These are phyloP conservation scores for Zootoca vivipara DNA, from an alignment of 2,113 vertebrate genomes.

Conservation along the genomic window DNA sequence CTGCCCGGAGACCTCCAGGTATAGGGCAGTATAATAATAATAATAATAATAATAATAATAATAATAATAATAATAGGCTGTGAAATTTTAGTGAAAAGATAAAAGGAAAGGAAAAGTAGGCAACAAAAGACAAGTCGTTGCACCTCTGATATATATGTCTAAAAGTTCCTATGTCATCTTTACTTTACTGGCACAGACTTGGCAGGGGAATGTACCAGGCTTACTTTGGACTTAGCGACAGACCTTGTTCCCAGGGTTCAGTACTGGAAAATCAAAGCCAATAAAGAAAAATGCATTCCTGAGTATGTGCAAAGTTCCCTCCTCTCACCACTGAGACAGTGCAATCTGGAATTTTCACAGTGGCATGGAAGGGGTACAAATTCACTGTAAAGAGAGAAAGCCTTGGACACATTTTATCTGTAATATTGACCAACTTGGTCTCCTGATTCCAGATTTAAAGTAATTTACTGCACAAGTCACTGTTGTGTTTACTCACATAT, in stretches of 20 bases:
- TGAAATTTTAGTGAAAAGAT: too few species aligned
- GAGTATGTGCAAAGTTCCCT: background rate
- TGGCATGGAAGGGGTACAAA: conserved; percentile 26
- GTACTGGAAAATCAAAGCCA: background rate
- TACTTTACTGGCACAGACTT: too few species aligned
- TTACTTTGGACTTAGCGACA: background rate
- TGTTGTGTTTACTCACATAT: conserved; percentile 53
- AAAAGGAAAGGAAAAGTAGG: background rate
- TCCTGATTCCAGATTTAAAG: conserved; percentile 46
- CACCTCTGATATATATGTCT: background rate
- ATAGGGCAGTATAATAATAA: too few species aligned
- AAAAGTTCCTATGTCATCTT: background rate
- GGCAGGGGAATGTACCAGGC: background rate
- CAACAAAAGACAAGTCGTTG: background rate
- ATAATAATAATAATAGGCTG: too few species aligned
- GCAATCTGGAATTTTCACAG: background rate
- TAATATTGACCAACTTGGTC: conserved; percentile 24
- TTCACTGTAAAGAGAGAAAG: background rate
- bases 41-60: too few species aligned
- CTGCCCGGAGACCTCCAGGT: too few species aligned
- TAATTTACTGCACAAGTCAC: conserved; percentile 50
- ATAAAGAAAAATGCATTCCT: background rate
- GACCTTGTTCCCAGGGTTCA: background rate
- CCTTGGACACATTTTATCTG: conserved; percentile 23
- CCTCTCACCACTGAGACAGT: background rate